Evolutionary conservation across 2,797 vertebrate genomes (phyloP), one percentile per base, ranked within the genome.

Genomic region (Phalloptychus januarius): DNA sequence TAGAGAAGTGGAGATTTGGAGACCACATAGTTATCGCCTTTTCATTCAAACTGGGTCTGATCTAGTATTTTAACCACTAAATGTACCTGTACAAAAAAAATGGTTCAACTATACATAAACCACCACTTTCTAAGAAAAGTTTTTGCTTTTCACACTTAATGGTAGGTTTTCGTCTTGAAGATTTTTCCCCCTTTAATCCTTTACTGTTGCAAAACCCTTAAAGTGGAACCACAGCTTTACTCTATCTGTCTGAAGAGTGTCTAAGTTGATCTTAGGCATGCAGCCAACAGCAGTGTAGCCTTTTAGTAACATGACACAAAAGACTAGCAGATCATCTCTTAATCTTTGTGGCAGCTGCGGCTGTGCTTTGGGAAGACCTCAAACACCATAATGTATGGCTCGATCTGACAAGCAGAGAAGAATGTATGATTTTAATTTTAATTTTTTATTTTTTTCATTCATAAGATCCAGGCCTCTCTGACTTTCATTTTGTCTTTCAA

Each of bases 31-130:
- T 82, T 85, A 89, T 79, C 84, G 76, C 77, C 8, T 76, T 86
- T 77, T 75, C 79, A 79, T 75, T 82, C 50, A 61, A 58, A 79
- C 72, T 54, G 73, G 75, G 79, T 81, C 52, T 72, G 65, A 31
- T 69, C 77, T 7, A 44, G 25, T 15, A 71, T 45, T 15, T 71
- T 15, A 2, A 71, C 67, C 67, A 40, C 0, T 90, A 94, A 95
- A 93, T 80, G 87, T 92, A 94, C 93, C 94, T 93, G 88, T 91
- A 91, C 93, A 88, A 88, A 87, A 80, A 87, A 90, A 91, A 91
- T 91, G 90, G 92, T 93, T 83, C 83, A 84, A 81, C 89, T 87
- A 84, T 88, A 85, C 91, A 93, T 92, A 91, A 91, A 90, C 94
- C 90, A 91, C 87, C 90, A 42, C 87, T 93, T 90, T 90, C 85